Percentiles rank a stretch among this genome's conserved stretches.
These are phyloP conservation scores for Sylvietta virens DNA, from an alignment of 2,113 vertebrate species.

Conservation along the genomic window DNA sequence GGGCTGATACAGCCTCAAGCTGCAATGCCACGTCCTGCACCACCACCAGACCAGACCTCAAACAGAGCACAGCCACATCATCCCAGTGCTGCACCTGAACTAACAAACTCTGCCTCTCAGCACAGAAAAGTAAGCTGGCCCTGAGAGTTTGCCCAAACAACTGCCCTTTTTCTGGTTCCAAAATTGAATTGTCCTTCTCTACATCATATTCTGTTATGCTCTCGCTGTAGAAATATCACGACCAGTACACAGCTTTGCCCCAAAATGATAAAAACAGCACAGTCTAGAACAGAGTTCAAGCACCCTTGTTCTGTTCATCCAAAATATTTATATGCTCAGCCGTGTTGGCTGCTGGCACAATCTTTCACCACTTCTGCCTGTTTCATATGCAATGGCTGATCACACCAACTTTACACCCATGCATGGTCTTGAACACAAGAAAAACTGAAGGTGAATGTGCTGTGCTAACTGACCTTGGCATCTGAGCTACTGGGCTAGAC, in stretches of 20 bases:
- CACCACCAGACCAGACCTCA: background rate
- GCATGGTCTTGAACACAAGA: background rate
- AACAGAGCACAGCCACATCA: background rate
- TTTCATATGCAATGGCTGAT: background rate
- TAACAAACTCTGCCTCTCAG: background rate
- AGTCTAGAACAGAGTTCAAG: background rate
- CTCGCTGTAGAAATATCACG: background rate
- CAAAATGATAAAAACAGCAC: background rate
- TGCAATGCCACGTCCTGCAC: background rate
- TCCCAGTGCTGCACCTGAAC: background rate
- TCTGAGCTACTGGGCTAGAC: background rate
- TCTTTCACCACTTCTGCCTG: background rate
- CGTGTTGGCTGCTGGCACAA: background rate
- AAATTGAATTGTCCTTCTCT: background rate
- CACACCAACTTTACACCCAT: background rate
- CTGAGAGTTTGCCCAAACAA: background rate
- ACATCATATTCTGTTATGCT: background rate
- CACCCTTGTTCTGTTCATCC: background rate
- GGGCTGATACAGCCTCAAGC: background rate
- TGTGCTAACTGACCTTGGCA: background rate
- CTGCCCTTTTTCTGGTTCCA: background rate
- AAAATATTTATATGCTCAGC: background rate
- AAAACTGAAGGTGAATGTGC: background rate
- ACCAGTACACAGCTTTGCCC: background rate
- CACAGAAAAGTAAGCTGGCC: background rate